Conservation (phyloP, 2,797 vertebrate genomes). For the Sylvia borin region DNA sequence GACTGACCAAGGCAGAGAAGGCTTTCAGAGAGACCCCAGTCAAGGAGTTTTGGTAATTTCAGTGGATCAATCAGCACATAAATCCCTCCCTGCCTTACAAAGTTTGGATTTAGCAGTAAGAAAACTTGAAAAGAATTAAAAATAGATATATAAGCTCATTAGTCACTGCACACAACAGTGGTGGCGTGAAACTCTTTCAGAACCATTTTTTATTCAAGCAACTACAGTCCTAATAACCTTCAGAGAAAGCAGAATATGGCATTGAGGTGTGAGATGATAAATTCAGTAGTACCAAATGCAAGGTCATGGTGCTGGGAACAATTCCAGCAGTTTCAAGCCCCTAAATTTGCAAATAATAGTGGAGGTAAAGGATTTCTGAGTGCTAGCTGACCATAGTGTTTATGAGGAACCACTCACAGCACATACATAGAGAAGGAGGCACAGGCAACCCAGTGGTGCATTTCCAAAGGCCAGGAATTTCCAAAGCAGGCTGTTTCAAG, state of each 20-base stretch:
- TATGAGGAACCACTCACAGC: background rate
- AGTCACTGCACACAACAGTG: background rate
- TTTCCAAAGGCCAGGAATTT: background rate
- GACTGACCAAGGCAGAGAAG: background rate
- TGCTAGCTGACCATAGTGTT: accelerated
- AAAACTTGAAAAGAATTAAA: background rate
- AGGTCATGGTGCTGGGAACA: background rate
- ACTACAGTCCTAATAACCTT: background rate
- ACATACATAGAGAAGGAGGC: background rate
- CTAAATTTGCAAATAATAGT: background rate
- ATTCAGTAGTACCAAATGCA: background rate
- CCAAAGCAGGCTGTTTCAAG: background rate
- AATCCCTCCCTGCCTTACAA: background rate
- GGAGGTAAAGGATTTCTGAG: background rate
- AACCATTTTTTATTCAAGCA: background rate
- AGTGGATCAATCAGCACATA: background rate
- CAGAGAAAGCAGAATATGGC: background rate
- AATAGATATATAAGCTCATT: background rate
- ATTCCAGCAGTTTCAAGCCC: background rate
- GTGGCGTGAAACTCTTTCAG: background rate
- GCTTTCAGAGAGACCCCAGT: background rate
- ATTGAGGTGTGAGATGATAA: background rate
- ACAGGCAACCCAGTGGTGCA: accelerated
- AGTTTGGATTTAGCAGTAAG: background rate
- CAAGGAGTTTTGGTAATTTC: background rate